Evolutionary conservation across 2,797 vertebrate genomes (phyloP), one percentile per base, ranked within the genome.

Genomic region (Tadarida brasiliensis): DNA sequence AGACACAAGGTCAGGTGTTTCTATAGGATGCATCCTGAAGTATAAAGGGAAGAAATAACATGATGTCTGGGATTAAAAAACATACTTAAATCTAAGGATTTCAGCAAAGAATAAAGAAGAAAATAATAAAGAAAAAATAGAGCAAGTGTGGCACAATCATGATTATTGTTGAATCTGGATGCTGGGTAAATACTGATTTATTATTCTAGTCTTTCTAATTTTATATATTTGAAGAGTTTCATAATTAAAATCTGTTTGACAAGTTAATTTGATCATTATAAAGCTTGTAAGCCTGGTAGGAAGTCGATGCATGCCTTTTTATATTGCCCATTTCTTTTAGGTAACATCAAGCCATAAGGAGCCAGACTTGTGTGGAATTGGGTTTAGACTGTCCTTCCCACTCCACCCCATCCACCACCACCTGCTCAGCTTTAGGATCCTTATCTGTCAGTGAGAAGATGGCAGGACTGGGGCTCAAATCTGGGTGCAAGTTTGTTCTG

Each of bases 171-270:
- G 47, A 94, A 49, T 93, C 11, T 80, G 30, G 2, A 47, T 63
- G 24, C 90, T 87, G 33, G 24, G 5, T 28, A 71, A 65, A 85
- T 39, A 44, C 6, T 28, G 24, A 51, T 84, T 63, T 35, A 71
- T 68, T 63, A 70, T 84, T 54, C 67, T 85, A 4, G 57, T 92
- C n/a, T 85, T 94, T 81, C 15, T 87, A 61, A 73, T 68, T 73
- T 92, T 90, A 57, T 51, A 26, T 67, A 83, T 73, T 80, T 91
- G 59, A 77, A 73, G 20, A 77, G 51, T 91, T 93, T 83, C 35
- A 11, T 44, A 74, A 73, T 65, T 91, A 93, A 74, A 84, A 47
- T 78, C 24, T 82, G 33, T 88, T 74, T 74, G 33, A 74, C 80
- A 94, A 0, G 80, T 94, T 77, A 44, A 56, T 28, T 30, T 35